These are phyloP conservation scores for Drosophila ohnishii DNA, from an alignment of 1,140 invertebrate species.

Conservation along the genomic window DNA sequence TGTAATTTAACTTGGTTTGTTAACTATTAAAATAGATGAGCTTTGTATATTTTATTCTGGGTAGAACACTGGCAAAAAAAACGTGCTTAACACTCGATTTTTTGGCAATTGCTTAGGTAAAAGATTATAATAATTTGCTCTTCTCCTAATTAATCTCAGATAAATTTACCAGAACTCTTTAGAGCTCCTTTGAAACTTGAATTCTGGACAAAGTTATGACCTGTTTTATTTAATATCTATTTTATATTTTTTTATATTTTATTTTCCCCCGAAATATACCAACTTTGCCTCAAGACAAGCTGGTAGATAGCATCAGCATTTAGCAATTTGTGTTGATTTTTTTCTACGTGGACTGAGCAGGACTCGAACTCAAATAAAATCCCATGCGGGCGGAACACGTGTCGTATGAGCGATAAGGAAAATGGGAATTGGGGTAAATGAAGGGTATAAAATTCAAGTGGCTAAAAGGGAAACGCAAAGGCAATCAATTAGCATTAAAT, in stretches of 20 bases:
- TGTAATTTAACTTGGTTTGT: no score
- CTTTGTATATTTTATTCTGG: no score
- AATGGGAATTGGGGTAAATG: constrained; percentile 18
- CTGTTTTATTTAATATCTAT: neutral
- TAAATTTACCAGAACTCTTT: no score
- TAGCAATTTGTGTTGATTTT: constrained; percentile 51
- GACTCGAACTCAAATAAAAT: constrained; percentile 10
- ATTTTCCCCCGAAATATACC: neutral
- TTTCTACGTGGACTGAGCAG: neutral
- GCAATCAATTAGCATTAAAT: constrained; percentile 59
- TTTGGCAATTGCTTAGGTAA: no score
- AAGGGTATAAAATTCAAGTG: constrained; percentile 27
- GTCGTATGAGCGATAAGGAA: constrained; percentile 32
- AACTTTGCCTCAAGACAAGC: neutral
- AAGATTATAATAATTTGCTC: no score
- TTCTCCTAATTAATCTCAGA: no score
- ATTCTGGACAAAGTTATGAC: neutral
- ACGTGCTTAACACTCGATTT: no score
- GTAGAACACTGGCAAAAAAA: no score
- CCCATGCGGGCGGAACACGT: constrained; percentile 18
- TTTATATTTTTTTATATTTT: neutral
- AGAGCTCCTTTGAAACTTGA: neutral
- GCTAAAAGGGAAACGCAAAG: constrained; percentile 1
- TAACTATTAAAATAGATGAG: no score
- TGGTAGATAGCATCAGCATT: constrained; percentile 11